Percentiles rank a stretch among this genome's conserved stretches.
phyloP scores from a whole-genome alignment of 2,888 invertebrate species.

The Acanthosepion esculentum region DNA sequence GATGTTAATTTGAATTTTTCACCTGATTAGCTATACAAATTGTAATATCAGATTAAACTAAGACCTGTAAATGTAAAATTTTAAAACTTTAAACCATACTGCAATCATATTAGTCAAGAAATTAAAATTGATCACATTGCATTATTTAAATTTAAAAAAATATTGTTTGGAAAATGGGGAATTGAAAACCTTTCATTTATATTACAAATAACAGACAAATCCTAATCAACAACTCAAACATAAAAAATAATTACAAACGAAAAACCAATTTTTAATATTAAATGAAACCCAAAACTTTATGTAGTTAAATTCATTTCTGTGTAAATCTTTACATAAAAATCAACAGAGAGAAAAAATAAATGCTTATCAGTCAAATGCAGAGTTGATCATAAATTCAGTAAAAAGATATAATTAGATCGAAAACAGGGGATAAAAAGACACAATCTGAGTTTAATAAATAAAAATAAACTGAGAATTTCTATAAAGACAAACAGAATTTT shows the following conservation, averaged over 20 bases:
- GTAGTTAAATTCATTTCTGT: not conserved
- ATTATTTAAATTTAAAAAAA: not conserved
- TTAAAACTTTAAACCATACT: not conserved
- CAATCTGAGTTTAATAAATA: not conserved
- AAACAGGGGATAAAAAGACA: not conserved
- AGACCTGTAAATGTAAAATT: not conserved
- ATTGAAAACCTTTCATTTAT: not conserved
- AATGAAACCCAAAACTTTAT: not conserved
- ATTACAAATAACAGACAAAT: not conserved
- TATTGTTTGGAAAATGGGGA: not conserved
- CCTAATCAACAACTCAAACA: not conserved
- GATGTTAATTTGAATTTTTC: not conserved
- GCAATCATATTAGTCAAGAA: not conserved
- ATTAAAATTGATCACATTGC: not conserved
- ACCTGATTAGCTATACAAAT: not conserved
- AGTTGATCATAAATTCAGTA: slow-evolving; percentile 33
- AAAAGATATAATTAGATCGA: not conserved
- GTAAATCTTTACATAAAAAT: no score
- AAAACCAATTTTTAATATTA: not conserved
- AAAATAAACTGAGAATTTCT: not conserved
- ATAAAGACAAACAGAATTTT: not conserved
- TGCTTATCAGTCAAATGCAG: not conserved
- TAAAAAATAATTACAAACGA: not conserved
- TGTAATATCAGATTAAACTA: not conserved
- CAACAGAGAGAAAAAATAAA: not conserved